phyloP scores from a whole-genome alignment of 2,797 vertebrate genomes.

The Dryobates pubescens region DNA sequence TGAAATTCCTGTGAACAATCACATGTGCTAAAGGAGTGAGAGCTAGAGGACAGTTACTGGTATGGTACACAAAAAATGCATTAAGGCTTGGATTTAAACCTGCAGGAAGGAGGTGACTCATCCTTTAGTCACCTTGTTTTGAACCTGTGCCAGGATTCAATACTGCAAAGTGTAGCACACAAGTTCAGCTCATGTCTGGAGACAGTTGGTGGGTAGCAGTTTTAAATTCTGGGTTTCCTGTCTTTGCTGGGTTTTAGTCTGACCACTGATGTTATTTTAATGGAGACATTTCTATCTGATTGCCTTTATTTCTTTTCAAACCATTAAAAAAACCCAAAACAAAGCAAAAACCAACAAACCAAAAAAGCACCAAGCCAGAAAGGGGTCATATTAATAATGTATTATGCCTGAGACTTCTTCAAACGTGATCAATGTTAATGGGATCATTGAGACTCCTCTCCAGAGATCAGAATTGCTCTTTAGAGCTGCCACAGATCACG shows the following conservation, averaged over 20 bases:
- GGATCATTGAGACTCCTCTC: conserved; percentile 53
- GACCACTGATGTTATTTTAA: conserved; percentile 47
- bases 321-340: neutral
- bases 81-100: conserved; percentile 3
- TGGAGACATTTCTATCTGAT: conserved; percentile 57
- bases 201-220: neutral
- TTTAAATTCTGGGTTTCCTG: conserved; percentile 58
- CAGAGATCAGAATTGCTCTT: conserved; percentile 27
- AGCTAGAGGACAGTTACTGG: neutral
- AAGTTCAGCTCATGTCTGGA: neutral
- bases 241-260: conserved; percentile 34
- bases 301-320: conserved; percentile 59
- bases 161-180: neutral
- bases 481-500: neutral
- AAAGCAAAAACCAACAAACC: neutral
- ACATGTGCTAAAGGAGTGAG: conserved; percentile 16
- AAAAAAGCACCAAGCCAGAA: neutral
- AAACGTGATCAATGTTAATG: conserved; percentile 52
- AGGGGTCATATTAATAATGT: conserved; percentile 38
- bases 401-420: conserved; percentile 54
- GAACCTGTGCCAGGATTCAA: neutral
- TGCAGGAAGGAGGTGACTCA: conserved; percentile 40
- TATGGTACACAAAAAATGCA: conserved; percentile 56
- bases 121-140: conserved; percentile 28
- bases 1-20: conserved; percentile 1